Evolutionary conservation across 1,140 invertebrate genomes (phyloP).

Genomic region (Cydia strobilella): DNA sequence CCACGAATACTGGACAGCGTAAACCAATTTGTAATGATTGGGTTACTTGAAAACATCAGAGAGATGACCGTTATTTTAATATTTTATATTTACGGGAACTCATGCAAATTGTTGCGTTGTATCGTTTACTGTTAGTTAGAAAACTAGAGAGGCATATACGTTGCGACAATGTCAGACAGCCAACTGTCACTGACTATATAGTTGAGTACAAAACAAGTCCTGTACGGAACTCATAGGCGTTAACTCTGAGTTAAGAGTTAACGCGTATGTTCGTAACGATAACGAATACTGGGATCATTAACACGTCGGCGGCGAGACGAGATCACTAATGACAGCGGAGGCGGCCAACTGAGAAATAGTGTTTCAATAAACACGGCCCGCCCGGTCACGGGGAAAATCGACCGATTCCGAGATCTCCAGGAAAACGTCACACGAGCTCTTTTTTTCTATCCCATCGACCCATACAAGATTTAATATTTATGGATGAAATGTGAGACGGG

Average conservation of each 20-base stretch:
- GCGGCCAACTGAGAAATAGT: conserved; percentile 68
- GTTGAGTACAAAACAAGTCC: background rate
- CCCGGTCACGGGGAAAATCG: conserved; percentile 74
- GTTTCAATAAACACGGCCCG: conserved; percentile 73
- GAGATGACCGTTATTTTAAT: too few relatives aligned
- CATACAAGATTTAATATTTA: conserved; percentile 78
- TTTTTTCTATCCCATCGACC: conserved; percentile 67
- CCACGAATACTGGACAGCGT: too few relatives aligned
- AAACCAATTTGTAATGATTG: too few relatives aligned
- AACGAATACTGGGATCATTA: conserved; percentile 34
- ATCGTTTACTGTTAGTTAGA: too few relatives aligned
- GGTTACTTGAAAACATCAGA: too few relatives aligned
- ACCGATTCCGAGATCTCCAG: conserved; percentile 72
- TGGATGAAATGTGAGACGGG: conserved; percentile 76
- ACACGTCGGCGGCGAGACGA: conserved; percentile 33
- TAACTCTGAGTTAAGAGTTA: background rate
- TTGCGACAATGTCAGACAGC: too few relatives aligned
- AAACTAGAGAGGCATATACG: too few relatives aligned
- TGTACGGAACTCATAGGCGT: background rate
- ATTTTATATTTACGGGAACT: too few relatives aligned
- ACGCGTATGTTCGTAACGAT: background rate
- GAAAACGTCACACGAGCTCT: conserved; percentile 72
- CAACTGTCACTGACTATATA: too few relatives aligned
- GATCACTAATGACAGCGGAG: conserved; percentile 53
- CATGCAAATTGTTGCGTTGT: too few relatives aligned